Evolutionary conservation across 2,797 vertebrate genomes (phyloP).

Genomic region (Halcyon chelicuti): DNA sequence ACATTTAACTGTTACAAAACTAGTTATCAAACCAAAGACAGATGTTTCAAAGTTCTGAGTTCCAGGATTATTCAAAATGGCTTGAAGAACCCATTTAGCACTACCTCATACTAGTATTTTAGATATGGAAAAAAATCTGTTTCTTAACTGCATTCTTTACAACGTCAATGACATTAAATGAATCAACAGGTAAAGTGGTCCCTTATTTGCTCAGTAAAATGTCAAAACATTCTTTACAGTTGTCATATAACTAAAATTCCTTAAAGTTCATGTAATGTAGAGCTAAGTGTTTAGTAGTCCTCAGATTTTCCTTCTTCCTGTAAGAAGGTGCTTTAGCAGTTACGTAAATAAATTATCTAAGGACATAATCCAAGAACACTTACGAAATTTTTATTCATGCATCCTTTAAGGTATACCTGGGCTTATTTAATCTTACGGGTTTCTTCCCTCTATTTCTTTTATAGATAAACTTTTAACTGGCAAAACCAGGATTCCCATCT

Average conservation of each 20-base stretch:
- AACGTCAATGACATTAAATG: not conserved
- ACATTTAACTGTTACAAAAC: not conserved
- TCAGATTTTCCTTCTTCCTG: constrained; percentile 30
- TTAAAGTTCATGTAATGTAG: not conserved
- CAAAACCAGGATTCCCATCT: not conserved
- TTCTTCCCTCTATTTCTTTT: not conserved
- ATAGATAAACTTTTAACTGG: not conserved
- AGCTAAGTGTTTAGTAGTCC: not conserved
- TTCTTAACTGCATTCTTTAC: not conserved
- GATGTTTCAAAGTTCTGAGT: not conserved
- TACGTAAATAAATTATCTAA: constrained; percentile 23
- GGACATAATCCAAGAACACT: not conserved
- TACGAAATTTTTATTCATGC: not conserved
- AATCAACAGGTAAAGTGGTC: not conserved
- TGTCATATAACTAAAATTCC: not conserved
- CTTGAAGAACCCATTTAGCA: not conserved
- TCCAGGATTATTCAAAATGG: not conserved
- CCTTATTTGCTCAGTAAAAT: not conserved
- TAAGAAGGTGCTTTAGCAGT: constrained; percentile 23
- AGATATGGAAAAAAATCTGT: not conserved
- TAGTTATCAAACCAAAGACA: not conserved
- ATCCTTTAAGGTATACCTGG: not conserved
- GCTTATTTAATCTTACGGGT: not conserved
- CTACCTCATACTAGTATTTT: not conserved
- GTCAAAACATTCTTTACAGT: not conserved